These are phyloP conservation scores for Cirrhinus molitorella DNA, from an alignment of 2,797 vertebrate genomes.

Conservation along the genomic window DNA sequence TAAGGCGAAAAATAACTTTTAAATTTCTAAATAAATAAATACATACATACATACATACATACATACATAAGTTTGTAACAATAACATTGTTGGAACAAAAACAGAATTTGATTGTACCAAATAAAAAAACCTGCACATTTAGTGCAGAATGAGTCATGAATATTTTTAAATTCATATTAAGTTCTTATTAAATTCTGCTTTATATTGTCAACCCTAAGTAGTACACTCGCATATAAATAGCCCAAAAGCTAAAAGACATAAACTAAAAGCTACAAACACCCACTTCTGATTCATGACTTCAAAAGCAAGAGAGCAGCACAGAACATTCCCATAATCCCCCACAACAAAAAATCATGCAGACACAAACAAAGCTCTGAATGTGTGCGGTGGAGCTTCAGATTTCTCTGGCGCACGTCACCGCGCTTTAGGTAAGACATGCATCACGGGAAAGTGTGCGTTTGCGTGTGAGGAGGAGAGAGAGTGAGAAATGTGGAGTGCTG, in stretches of 20 bases:
- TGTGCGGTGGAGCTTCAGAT: background rate
- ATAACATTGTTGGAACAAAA: background rate
- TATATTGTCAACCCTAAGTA: background rate
- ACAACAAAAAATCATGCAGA: conserved; percentile 3
- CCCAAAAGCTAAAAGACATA: background rate
- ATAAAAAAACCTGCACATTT: too few species aligned
- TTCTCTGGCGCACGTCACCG: background rate
- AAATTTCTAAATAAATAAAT: background rate
- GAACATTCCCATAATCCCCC: conserved; percentile 29
- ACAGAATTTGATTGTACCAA: background rate
- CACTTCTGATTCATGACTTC: conserved; percentile 8
- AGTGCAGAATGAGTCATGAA: background rate
- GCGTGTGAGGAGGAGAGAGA: conserved; percentile 34
- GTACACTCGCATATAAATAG: background rate
- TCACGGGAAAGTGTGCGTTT: background rate
- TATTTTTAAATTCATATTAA: background rate
- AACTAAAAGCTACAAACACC: background rate
- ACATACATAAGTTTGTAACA: background rate
- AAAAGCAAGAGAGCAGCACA: conserved; percentile 27
- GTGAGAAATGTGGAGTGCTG: background rate
- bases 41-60: too few species aligned
- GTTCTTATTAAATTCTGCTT: background rate
- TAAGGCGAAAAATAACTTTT: background rate
- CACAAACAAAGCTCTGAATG: conserved; percentile 28
- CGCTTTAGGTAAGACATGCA: background rate